Percentiles rank a stretch among this genome's conserved stretches.
Evolutionary conservation across 1,140 invertebrate species (phyloP).

Genomic region (Lamellibrachia luymesi): DNA sequence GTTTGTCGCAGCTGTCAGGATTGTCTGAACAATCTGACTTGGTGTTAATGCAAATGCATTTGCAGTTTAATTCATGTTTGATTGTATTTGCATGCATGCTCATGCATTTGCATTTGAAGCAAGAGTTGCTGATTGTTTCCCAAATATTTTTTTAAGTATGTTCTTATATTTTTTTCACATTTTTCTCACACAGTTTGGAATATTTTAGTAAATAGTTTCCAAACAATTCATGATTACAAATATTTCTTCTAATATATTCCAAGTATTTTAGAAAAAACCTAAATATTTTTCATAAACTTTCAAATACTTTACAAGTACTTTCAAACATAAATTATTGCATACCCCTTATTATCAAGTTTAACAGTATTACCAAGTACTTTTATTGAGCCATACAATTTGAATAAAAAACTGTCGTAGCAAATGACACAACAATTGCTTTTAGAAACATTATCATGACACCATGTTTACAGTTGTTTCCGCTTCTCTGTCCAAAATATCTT

Average conservation of each 20-base stretch:
- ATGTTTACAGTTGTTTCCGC: too few species aligned
- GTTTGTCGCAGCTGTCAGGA: neutral
- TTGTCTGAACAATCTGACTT: neutral
- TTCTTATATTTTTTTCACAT: neutral
- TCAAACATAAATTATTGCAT: neutral
- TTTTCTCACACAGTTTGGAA: neutral
- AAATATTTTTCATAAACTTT: neutral
- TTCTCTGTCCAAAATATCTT: too few species aligned
- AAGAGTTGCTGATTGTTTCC: neutral
- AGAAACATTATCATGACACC: too few species aligned
- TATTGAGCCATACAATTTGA: too few species aligned
- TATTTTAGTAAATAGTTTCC: neutral
- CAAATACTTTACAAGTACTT: neutral
- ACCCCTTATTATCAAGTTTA: neutral
- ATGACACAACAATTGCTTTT: too few species aligned
- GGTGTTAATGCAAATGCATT: neutral
- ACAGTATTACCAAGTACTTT: neutral
- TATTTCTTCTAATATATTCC: neutral
- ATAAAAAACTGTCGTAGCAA: too few species aligned
- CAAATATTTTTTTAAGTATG: too few species aligned
- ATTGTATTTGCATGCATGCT: neutral
- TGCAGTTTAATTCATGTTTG: neutral
- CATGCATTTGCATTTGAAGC: neutral
- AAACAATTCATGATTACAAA: neutral
- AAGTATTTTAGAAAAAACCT: too few species aligned